Evolutionary conservation across 2,113 vertebrate species (phyloP), one percentile per base, ranked within the genome.

Genomic region (Hypocryptadius cinnamomeus): DNA sequence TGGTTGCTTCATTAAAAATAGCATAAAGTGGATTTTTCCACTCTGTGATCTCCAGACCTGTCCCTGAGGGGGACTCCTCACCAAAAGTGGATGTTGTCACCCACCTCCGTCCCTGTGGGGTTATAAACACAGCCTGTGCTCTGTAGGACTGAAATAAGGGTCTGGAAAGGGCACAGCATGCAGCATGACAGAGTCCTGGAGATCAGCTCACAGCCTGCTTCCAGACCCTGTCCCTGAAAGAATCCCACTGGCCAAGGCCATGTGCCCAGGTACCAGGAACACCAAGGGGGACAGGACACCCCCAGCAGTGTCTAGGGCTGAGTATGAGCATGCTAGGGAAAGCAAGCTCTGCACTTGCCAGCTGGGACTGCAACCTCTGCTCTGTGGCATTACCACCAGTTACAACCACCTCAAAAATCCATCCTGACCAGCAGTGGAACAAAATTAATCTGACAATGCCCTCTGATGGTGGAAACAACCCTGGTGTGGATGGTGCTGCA

Each of bases 401-500:
- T 59, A 47, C 24, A 77, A 13, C 8, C 40, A 47, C 22, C 24
- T 69, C 59, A 12, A 9, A 61, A 35, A 74, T 13, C 19, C 71
- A 53, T 28, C 35, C 35, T 9, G 51, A 50, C 35, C 79, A 25
- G 13, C 17, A 10, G 24, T 44, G 51, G 40, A 33, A 48, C 24
- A 70, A 82, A 85, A n/a, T 47, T 37, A 78, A 72, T 68, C 51
- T 9, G 0, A 63, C 44, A 25, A 78, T 88, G 96, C 96, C 94
- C 96, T 95, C 96, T 94, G 73, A 94, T 94, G 96, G 90, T 68
- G 50, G 74, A 71, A 87, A 73, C 13, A 73, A 40, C 18, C 17
- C 42, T 64, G 35, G 16, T 42, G 48, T 31, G 48, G 30, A n/a
- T 0, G 0, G 30, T 19, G 47, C 56, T 15, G 35, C 5, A 17